Base-by-base conservation (phyloP, 92 coral and sea anemone species). In the Bergia puertoricense region DNA sequence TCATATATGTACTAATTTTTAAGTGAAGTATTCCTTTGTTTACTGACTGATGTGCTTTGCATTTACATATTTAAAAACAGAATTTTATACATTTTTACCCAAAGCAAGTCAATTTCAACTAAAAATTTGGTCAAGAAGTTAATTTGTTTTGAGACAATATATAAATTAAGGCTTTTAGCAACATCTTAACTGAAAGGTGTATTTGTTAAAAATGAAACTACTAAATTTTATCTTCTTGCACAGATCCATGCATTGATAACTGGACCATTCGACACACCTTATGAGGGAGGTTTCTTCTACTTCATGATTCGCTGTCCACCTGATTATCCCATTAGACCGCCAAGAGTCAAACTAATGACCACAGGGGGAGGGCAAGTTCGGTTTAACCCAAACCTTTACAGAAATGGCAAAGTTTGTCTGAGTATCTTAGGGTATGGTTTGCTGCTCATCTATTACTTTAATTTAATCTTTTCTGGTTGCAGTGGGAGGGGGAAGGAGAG, bases 271-370 rank as follows among this genome's bases (percentile, higher is more conserved):
- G 99, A 97, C 81, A 97, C 99, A 0, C 99, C 99, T 15, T 97
- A 97, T n/a, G 99, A 97, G 75, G 99, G 99, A 36, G 99, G 99
- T 2, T 97, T 97, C 89, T 97, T 92, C 81, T 95, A 95, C 91
- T 97, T 97, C 90, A 43, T 97, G 89, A 97, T 97, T 56, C 98
- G 99, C 59, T 97, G 99, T 85, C 99, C 99, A 1, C 99, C 99
- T 13, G 99, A 97, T 86, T 97, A 97, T 77, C 99, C 99, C 45
- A 97, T 97, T 74, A 92, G 96, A 92, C 99, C 99, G 4, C 99
- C 99, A 9, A 92, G 99, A 67, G 98, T 97, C 45, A 95, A 91
- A 89, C 80, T 97, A 39, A 95, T 97, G 98, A 97, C 99, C 22
- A 97, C 99, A 81, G 99, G 99, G 36, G 95, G 96, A 23, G 99